Evolutionary conservation across 2,888 invertebrate genomes (phyloP).

Genomic region (Andrena bucephala): DNA sequence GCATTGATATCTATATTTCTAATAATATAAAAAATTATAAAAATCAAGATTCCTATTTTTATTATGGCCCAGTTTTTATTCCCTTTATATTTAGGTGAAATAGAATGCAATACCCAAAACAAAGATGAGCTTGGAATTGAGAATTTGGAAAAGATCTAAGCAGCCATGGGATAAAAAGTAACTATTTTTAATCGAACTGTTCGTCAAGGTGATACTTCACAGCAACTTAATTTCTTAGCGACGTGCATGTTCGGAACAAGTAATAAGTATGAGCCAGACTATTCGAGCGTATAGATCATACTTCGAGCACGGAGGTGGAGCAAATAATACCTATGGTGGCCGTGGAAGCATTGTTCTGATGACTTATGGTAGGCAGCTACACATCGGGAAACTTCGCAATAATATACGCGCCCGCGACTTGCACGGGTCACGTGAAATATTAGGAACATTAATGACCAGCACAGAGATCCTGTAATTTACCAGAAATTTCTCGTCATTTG

Average conservation of each 20-base stretch:
- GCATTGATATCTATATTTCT: too few relatives aligned
- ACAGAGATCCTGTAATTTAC: constrained; percentile 48
- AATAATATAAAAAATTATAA: too few relatives aligned
- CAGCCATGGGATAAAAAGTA: not conserved
- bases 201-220: not conserved
- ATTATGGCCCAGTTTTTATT: too few relatives aligned
- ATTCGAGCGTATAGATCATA: constrained; percentile 66
- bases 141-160: constrained; percentile 13
- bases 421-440: constrained; percentile 58
- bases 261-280: constrained; percentile 29
- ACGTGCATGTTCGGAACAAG: not conserved
- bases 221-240: not conserved
- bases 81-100: too few relatives aligned
- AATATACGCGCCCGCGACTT: constrained; percentile 48
- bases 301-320: constrained; percentile 65
- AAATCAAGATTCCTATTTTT: too few relatives aligned
- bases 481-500: constrained; percentile 23
- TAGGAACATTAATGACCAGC: constrained; percentile 58
- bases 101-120: too few relatives aligned
- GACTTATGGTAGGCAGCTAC: constrained; percentile 68
- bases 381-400: constrained; percentile 61
- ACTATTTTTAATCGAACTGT: not conserved
- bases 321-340: constrained; percentile 67
- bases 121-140: too few relatives aligned
- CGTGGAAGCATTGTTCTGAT: constrained; percentile 73